phyloP scores from a whole-genome alignment of 2,797 vertebrate species.

The Moxostoma hubbsi region DNA sequence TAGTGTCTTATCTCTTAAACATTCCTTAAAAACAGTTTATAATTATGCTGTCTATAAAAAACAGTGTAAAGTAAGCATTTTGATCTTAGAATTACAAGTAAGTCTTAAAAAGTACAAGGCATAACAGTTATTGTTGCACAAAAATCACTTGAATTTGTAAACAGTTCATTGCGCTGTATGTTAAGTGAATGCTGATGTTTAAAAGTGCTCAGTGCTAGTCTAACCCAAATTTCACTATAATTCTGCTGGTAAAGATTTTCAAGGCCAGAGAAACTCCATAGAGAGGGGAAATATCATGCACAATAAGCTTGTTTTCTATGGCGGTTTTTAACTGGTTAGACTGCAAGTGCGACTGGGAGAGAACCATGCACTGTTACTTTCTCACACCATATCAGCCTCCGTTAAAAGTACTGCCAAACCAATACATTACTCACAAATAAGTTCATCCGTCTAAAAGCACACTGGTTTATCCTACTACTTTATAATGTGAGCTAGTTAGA shows the following conservation, averaged over 20 bases:
- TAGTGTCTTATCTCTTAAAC: constrained; percentile 89
- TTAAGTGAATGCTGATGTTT: not conserved
- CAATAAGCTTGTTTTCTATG: constrained; percentile 79
- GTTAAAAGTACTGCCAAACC: constrained; percentile 32
- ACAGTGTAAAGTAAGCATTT: constrained; percentile 65
- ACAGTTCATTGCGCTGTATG: not conserved
- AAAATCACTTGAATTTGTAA: not conserved
- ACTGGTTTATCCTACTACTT: constrained; percentile 18
- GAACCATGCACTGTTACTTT: constrained; percentile 54
- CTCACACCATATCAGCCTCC: not conserved
- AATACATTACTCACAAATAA: constrained; percentile 20
- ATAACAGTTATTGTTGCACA: not conserved
- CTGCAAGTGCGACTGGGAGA: constrained; percentile 57
- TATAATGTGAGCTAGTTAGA: constrained; percentile 60
- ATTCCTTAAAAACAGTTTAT: constrained; percentile 85
- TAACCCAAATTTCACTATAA: not conserved
- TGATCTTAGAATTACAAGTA: constrained; percentile 62
- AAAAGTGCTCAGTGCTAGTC: not conserved
- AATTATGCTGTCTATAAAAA: constrained; percentile 79
- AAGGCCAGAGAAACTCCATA: constrained; percentile 36
- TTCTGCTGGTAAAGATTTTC: constrained; percentile 32
- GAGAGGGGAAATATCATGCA: constrained; percentile 63
- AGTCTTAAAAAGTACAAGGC: constrained; percentile 17
- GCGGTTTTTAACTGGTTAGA: constrained; percentile 69
- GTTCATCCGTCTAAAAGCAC: constrained; percentile 45